phyloP scores from a whole-genome alignment of 2,888 invertebrate species.

The Saturnia pavonia region DNA sequence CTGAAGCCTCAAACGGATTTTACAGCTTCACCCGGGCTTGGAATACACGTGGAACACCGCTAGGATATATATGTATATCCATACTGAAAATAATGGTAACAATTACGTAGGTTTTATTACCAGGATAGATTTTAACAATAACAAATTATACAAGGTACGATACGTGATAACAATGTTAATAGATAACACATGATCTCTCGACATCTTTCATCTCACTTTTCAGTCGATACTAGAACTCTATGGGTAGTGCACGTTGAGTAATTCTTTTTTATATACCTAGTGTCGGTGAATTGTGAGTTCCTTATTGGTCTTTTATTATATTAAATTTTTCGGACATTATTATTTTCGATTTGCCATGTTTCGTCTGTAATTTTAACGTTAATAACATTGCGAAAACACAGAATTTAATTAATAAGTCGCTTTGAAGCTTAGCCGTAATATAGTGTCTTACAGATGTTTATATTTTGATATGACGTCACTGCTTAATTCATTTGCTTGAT shows the following conservation, averaged over 20 bases:
- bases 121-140: not conserved
- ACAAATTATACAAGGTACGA: not conserved
- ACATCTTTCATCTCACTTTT: not conserved
- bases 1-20: no score
- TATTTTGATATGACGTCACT: no score
- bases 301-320: not conserved
- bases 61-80: not conserved
- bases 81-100: not conserved
- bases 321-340: not conserved
- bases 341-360: not conserved
- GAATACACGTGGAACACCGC: no score
- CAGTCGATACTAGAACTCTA: not conserved
- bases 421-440: not conserved
- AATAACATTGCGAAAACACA: not conserved
- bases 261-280: not conserved
- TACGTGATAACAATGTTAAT: not conserved
- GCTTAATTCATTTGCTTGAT: no score
- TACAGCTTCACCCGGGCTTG: no score
- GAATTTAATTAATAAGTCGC: not conserved
- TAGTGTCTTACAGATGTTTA: no score
- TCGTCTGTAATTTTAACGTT: not conserved
- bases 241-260: not conserved
- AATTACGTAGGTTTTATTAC: not conserved
- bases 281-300: not conserved
- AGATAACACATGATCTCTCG: not conserved